Percentiles rank a stretch among this genome's conserved stretches.
Conservation (phyloP, 2,888 invertebrate species). For the Ennomos fuscantarius region DNA sequence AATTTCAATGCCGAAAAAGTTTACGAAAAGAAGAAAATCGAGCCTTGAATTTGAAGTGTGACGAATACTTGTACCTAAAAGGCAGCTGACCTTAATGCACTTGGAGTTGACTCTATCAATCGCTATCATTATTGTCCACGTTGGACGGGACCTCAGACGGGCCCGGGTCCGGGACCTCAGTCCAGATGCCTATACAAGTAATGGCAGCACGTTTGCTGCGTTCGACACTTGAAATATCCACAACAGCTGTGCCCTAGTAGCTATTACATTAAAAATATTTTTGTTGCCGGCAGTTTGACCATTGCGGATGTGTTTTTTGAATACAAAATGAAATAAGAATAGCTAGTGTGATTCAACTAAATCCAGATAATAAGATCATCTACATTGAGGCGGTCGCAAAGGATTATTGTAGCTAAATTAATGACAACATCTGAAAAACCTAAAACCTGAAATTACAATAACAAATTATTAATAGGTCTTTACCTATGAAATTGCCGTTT, state of each 20-base stretch:
- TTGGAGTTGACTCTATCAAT: constrained; percentile 3
- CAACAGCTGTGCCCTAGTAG: not conserved
- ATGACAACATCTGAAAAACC: too few species aligned
- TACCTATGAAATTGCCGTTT: too few species aligned
- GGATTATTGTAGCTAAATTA: too few species aligned
- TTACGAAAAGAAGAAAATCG: not conserved
- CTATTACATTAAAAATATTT: not conserved
- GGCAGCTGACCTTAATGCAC: constrained; percentile 13
- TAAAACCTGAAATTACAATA: too few species aligned
- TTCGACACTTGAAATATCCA: constrained; percentile 16
- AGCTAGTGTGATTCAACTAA: too few species aligned
- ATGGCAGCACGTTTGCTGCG: constrained; percentile 4
- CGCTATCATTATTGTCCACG: constrained; percentile 8
- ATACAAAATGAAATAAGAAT: too few species aligned
- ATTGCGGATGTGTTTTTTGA: too few species aligned
- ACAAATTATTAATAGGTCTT: too few species aligned
- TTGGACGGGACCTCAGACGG: not conserved
- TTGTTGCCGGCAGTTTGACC: too few species aligned
- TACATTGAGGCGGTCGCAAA: too few species aligned
- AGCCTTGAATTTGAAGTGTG: not conserved
- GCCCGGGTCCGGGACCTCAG: too few species aligned
- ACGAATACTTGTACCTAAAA: constrained; percentile 7
- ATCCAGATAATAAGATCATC: too few species aligned
- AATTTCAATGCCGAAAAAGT: not conserved
- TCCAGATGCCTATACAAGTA: constrained; percentile 1